Base-by-base conservation (phyloP, 2,797 vertebrate species). In the Sylvia borin region DNA sequence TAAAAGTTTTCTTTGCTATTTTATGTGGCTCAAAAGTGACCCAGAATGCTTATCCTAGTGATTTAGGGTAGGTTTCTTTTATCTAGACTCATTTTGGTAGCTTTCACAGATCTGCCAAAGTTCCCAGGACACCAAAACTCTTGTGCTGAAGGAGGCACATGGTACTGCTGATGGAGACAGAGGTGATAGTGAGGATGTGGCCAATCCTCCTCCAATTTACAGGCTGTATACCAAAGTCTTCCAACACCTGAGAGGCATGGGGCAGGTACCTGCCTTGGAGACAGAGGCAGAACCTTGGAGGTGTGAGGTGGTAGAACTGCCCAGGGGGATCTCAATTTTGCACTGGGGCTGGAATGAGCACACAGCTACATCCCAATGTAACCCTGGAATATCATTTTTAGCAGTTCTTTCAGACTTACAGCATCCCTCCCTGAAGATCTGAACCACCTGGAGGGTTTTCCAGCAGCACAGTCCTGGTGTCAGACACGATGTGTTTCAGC, bases 361-460 rank as follows among this genome's bases (percentile, higher is more conserved):
- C 0, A 1, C 8, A 53, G 1, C 51, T 38, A 13, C 7, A 13
- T 31, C 43, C 66, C 34, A 26, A 4, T 1, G 1, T 22, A 16
- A 34, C n/a, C 11, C 55, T 53, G 75, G 47, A 65, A 70, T 43
- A 40, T 7, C 0, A 3, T 55, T 74, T 80, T 47, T 43, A 16
- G 29, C 65, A 53, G 45, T 25, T 36, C 38, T 66, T 85, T 38
- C n/a, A 84, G 80, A 22, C 19, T 60, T 74, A 7, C 4, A 34
- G 27, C 8, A 9, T 48, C 38, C 38, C 21, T 15, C 5, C 57
- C 55, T 71, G 68, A 77, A 76, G 71, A 43, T 36, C 40, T 48
- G 60, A 64, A 32, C 65, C 62, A 51, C 29, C 20, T 27, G 22
- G 32, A 66, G 31, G 17, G 19, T 66, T 82, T 89, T 83, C 25